phyloP scores from a whole-genome alignment of 2,888 invertebrate species.

The Acronicta aceris region DNA sequence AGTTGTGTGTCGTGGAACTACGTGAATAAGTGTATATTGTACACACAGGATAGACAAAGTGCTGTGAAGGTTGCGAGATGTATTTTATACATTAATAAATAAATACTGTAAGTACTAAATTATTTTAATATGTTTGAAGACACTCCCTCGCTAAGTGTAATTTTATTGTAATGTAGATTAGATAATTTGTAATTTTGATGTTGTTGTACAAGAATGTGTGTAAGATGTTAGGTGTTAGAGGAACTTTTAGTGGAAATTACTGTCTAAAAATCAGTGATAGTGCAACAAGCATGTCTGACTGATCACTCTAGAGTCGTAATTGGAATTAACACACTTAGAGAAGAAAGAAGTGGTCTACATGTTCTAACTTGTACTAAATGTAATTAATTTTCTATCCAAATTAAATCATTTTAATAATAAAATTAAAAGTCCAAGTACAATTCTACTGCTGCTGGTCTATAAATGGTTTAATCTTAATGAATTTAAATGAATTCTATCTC shows the following conservation, averaged over 20 bases:
- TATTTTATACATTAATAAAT: conserved; percentile 81
- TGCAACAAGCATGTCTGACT: no score
- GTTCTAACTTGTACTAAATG: no score
- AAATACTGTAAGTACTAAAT: conserved; percentile 86
- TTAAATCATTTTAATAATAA: no score
- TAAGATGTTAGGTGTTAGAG: conserved; percentile 68
- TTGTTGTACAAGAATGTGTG: conserved; percentile 75
- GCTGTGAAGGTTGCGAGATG: conserved; percentile 83
- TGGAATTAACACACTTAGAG: no score
- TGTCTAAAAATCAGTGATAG: conserved; percentile 3
- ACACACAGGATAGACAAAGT: conserved; percentile 72
- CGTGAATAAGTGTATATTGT: conserved; percentile 66
- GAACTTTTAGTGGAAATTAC: conserved; percentile 73
- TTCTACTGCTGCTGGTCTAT: no score
- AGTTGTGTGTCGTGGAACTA: conserved; percentile 35
- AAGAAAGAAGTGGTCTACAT: no score
- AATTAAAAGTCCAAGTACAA: no score
- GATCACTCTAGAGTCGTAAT: no score
- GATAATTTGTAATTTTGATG: conserved; percentile 76
- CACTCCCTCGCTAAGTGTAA: conserved; percentile 82
- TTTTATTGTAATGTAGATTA: conserved; percentile 71
- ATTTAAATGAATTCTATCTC: no score
- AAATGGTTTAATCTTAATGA: no score
- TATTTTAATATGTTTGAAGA: conserved; percentile 86
- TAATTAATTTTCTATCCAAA: no score